Conservation (phyloP, 2,888 invertebrate genomes). For the Prionchulus punctatus region DNA sequence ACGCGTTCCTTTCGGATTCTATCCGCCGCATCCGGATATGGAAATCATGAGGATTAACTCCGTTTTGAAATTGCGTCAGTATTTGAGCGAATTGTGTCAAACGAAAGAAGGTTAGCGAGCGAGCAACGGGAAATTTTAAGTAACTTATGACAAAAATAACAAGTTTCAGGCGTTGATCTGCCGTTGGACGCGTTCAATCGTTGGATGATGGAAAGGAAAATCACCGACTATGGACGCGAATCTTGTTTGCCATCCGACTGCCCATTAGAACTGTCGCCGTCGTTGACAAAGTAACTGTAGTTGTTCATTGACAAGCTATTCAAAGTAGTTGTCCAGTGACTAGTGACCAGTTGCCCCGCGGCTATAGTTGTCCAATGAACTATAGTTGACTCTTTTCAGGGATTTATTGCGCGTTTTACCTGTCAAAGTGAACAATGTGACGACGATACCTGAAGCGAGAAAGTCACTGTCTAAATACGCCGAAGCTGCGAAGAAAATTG, state of each 20-base stretch:
- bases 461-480: conserved; percentile 83
- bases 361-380: too few relatives aligned
- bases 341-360: too few relatives aligned
- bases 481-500: conserved; percentile 89
- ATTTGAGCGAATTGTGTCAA: conserved; percentile 83
- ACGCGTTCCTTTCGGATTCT: conserved; percentile 60
- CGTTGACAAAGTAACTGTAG: too few relatives aligned
- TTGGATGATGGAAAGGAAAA: conserved; percentile 90
- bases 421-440: conserved; percentile 80
- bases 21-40: conserved; percentile 83
- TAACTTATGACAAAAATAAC: too few relatives aligned
- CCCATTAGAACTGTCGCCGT: too few relatives aligned
- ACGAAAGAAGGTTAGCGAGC: conserved; percentile 54
- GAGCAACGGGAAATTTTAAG: conserved; percentile 6
- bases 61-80: conserved; percentile 64
- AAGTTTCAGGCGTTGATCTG: conserved; percentile 66
- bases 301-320: too few relatives aligned
- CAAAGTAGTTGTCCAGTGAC: too few relatives aligned
- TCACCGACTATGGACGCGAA: too few relatives aligned
- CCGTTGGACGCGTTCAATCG: conserved; percentile 85
- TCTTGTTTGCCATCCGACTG: too few relatives aligned
- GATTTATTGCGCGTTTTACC: conserved; percentile 47
- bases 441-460: conserved; percentile 82
- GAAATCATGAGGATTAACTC: conserved; percentile 69
- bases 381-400: conserved; percentile 42